These are phyloP conservation scores for Sphaerophoria rueppellii DNA, from an alignment of 2,888 invertebrate genomes.

Conservation along the genomic window DNA sequence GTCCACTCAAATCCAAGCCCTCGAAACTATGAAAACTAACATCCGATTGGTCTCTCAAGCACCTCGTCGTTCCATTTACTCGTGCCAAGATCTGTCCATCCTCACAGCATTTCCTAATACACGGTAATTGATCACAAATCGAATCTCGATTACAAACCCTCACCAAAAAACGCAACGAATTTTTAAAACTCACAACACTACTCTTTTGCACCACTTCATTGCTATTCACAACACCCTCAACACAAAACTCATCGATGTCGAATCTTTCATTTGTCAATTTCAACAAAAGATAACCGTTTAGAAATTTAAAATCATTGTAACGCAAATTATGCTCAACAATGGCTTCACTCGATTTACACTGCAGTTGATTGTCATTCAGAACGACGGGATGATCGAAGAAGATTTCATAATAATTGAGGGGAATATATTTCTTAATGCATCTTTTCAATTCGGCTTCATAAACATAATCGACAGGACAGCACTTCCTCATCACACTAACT, in stretches of 20 bases:
- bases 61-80: constrained; percentile 77
- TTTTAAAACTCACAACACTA: constrained; percentile 52
- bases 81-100: constrained; percentile 78
- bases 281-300: constrained; percentile 74
- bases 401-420: constrained; percentile 75
- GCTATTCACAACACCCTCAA: constrained; percentile 77
- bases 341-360: constrained; percentile 76
- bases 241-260: constrained; percentile 76
- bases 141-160: constrained; percentile 76
- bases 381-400: constrained; percentile 76
- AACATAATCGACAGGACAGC: constrained; percentile 78
- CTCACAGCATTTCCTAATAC: constrained; percentile 79
- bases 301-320: constrained; percentile 75
- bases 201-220: constrained; percentile 38
- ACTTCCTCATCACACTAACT: constrained; percentile 78
- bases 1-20: constrained; percentile 76
- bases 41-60: constrained; percentile 76
- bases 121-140: constrained; percentile 78
- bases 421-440: constrained; percentile 74
- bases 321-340: constrained; percentile 78
- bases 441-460: constrained; percentile 75
- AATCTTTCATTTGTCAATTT: constrained; percentile 73
- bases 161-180: constrained; percentile 74
- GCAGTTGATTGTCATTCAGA: constrained; percentile 76
- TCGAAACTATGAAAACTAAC: constrained; percentile 77